phyloP scores from a whole-genome alignment of 1,140 invertebrate species.

The Hesperophylax magnus region DNA sequence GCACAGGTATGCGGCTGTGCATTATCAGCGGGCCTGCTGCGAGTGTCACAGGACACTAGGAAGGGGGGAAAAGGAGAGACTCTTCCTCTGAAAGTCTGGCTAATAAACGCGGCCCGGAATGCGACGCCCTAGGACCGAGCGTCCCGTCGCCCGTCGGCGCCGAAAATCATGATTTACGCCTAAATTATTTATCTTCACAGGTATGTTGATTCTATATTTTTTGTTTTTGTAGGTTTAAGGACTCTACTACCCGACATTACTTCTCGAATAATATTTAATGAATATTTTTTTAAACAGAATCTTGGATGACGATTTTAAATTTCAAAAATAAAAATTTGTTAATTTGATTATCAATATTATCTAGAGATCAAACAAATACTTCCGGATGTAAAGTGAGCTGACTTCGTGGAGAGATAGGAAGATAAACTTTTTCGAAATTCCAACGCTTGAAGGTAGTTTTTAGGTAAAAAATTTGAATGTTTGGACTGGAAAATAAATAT shows the following conservation, averaged over 20 bases:
- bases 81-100: background rate
- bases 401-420: too few relatives aligned
- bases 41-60: background rate
- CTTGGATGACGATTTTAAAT: too few relatives aligned
- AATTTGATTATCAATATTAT: too few relatives aligned
- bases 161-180: slow-evolving; percentile 2
- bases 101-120: slow-evolving; percentile 18
- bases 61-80: background rate
- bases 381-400: too few relatives aligned
- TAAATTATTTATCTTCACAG: background rate
- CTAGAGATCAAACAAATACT: too few relatives aligned
- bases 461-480: too few relatives aligned
- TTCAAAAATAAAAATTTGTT: too few relatives aligned
- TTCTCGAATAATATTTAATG: background rate
- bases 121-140: background rate
- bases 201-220: background rate
- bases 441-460: too few relatives aligned
- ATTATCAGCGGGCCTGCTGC: background rate
- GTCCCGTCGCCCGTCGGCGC: slow-evolving; percentile 3
- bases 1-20: slow-evolving; percentile 18
- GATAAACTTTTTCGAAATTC: too few relatives aligned
- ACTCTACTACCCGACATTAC: background rate
- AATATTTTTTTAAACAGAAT: too few relatives aligned
- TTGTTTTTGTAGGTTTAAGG: too few relatives aligned
- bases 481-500: too few relatives aligned